phyloP scores from a whole-genome alignment of 2,888 invertebrate species.

The Marronus borbonicus region DNA sequence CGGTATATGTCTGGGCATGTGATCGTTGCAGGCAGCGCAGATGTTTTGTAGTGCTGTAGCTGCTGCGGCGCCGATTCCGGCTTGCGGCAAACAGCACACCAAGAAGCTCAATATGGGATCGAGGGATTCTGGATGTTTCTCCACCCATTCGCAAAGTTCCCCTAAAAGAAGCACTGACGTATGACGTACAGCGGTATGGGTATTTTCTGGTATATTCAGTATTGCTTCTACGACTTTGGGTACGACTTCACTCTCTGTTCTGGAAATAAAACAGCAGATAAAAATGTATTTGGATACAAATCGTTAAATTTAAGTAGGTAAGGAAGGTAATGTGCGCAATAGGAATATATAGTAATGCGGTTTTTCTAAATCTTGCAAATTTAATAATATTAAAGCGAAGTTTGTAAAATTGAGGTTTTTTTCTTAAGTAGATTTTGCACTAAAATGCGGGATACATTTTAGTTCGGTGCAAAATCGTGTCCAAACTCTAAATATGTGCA shows the following conservation, averaged over 20 bases:
- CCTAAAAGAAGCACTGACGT: slow-evolving; percentile 91
- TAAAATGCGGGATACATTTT: too few relatives aligned
- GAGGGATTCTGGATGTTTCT: slow-evolving; percentile 85
- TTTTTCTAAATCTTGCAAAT: too few relatives aligned
- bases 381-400: too few relatives aligned
- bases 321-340: too few relatives aligned
- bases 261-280: slow-evolving; percentile 66
- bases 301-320: too few relatives aligned
- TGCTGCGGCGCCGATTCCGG: slow-evolving; percentile 84
- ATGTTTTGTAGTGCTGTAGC: slow-evolving; percentile 90
- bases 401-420: too few relatives aligned
- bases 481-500: too few relatives aligned
- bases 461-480: too few relatives aligned
- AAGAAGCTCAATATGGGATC: slow-evolving; percentile 88
- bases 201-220: slow-evolving; percentile 83
- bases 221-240: slow-evolving; percentile 95
- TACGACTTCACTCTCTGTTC: slow-evolving; percentile 92
- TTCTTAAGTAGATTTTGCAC: too few relatives aligned
- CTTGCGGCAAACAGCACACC: slow-evolving; percentile 81
- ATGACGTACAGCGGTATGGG: slow-evolving; percentile 90
- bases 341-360: too few relatives aligned
- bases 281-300: too few relatives aligned
- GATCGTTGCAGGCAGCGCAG: slow-evolving; percentile 85
- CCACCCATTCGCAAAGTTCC: slow-evolving; percentile 96
- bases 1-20: slow-evolving; percentile 84